Base-by-base conservation (phyloP, 2,888 invertebrate species). In the Campaea margaritaria region DNA sequence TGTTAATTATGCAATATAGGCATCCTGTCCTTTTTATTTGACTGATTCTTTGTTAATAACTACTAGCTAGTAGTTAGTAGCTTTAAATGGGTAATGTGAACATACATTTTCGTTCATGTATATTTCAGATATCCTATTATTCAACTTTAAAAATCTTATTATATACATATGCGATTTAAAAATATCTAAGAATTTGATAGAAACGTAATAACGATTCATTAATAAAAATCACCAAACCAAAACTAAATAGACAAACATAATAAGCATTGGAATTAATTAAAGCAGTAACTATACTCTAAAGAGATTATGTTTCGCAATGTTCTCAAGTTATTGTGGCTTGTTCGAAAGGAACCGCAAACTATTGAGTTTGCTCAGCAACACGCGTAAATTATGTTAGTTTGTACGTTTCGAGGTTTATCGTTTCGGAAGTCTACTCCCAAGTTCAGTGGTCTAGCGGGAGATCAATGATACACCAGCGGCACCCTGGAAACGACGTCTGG, bases 401-500 rank as follows among this genome's bases (percentile, higher is more conserved):
- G 58, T 58, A 60, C 47, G 41, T 56, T 50, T 56, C 15, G 57
- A 51, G 53, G 50, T 52, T 62, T 63, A 60, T 42, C 44, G 49
- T 44, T 62, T 63, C 21, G 57, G 57, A 54, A 63, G 55, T 53
- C 48, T 16, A 41, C 42, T 53, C 39, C 45, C 51, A 62, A 67
- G 63, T 64, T 62, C 62, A 60, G 64, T 58, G 63, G 64, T 68
- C 58, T 63, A 58, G 36, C 57, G 51, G 42, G 59, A 69, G 67
- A 69, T 67, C 67, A 69, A 64, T 65, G 67, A 63, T 65, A 69
- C 56, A 56, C 57, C n/a, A 59, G 50, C 62, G 55, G 57, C 55
- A 58, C 63, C 61, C 59, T 55, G 60, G 58, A 56, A 59, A 66
- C 70, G 64, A 66, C 54, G 65, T 67, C 71, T 79, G 79, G 79